Percentiles rank a stretch among this genome's conserved stretches.
Evolutionary conservation across 2,888 invertebrate species (phyloP).

Genomic region (Rhagonycha fulva): DNA sequence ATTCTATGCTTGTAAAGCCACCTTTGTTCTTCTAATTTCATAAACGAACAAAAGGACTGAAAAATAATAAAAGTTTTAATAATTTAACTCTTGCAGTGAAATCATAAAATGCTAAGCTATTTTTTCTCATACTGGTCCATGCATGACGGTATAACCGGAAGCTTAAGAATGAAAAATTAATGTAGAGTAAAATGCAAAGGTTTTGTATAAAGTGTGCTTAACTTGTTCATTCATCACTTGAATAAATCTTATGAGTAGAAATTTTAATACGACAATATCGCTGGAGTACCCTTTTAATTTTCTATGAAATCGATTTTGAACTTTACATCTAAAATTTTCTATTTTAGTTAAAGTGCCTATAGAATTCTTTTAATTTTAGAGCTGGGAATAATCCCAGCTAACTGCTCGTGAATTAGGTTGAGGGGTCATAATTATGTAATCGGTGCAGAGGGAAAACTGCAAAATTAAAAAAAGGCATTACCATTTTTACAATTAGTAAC

Average conservation of each 20-base stretch:
- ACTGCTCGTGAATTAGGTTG: neutral
- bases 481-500: neutral
- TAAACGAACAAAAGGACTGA: neutral
- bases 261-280: neutral
- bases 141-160: neutral
- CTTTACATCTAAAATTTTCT: neutral
- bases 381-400: neutral
- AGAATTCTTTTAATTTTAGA: neutral
- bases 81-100: neutral
- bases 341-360: neutral
- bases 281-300: neutral
- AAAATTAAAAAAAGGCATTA: neutral
- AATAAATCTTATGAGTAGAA: neutral
- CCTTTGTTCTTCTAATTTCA: neutral
- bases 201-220: neutral
- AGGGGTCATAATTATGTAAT: neutral
- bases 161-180: neutral
- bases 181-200: neutral
- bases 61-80: neutral
- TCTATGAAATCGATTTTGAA: neutral
- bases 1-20: neutral
- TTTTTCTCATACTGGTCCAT: neutral
- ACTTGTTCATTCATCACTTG: neutral
- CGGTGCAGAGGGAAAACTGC: neutral
- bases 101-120: neutral